Base-by-base conservation (phyloP, 2,888 invertebrate genomes). In the Hoplodrina blanda region DNA sequence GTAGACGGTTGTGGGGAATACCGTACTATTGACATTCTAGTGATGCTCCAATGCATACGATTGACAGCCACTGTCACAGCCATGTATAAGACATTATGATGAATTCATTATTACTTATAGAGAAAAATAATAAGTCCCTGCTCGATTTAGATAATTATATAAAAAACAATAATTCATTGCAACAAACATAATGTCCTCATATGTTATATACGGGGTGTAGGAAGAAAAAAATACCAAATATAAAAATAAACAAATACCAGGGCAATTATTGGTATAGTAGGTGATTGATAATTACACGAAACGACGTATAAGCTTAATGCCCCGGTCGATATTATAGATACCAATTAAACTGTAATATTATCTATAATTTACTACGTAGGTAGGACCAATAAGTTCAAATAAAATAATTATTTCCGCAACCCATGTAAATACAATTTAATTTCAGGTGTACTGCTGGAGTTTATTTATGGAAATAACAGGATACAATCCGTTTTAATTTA, bases 21-120 rank as follows among this genome's bases (percentile, higher is more conserved):
- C 93, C 93, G 76, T 69, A 73, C 86, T 73, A 93, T 94, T 95
- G 88, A 81, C 88, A 94, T 94, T 93, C 95, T 82, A 82, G 61
- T 75, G 75, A 74, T 83, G 91, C 90, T 80, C 85, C 69, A 30
- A 60, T 80, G 74, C 62, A 74, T 73, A 62, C 49, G 68, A 80
- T 71, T 55, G 66, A 57, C 65, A 69, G 67, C 20, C 61, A n/a
- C n/a, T n/a, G n/a, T n/a, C n/a, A 37, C 37, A 62, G 55, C 67
- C 57, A 72, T 72, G 73, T 72, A 81, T 71, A 73, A 70, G 65
- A 78, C 59, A 73, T 78, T 68, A 50, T 41, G 1, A 19, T 71
- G 15, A 56, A 74, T 73, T 30, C 5, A 46, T 56, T 46, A 56
- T 46, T 46, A 65, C n/a, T 13, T 41, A 41, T 13, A 13, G 11